A percentile compares a stretch with the other conserved stretches of the same genome.
phyloP scores from a whole-genome alignment of 2,113 vertebrate species.

The Centropus unirufus region DNA sequence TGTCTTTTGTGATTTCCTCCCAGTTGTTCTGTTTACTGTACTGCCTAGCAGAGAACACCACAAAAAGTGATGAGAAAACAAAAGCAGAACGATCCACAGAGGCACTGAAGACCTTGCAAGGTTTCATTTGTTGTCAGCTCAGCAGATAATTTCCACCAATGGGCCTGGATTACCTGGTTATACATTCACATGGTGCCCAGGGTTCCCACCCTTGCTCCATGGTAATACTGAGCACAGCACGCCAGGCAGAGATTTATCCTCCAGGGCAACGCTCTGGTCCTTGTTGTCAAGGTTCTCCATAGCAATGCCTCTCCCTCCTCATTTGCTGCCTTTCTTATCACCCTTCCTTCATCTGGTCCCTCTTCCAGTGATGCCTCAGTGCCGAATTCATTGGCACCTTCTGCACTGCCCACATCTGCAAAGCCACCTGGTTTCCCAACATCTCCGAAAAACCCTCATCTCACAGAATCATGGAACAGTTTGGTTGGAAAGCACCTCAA shows the following conservation, averaged over 20 bases:
- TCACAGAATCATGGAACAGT: no score
- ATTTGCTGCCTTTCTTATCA: not conserved
- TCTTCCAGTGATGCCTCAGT: not conserved
- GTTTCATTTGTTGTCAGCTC: not conserved
- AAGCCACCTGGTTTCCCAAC: not conserved
- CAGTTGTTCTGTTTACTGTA: not conserved
- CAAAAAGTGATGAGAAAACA: not conserved
- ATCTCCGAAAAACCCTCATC: not conserved
- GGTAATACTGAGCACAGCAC: not conserved
- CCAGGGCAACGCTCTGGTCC: not conserved
- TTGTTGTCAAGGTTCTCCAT: not conserved
- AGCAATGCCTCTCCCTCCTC: not conserved
- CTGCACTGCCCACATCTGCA: not conserved
- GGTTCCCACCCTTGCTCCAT: fast-evolving
- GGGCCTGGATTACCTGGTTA: not conserved
- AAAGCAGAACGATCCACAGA: not conserved
- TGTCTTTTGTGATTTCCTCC: not conserved
- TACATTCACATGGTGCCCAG: fast-evolving
- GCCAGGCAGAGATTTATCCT: not conserved
- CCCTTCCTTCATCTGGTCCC: not conserved
- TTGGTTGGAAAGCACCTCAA: no score
- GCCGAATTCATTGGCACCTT: fast-evolving
- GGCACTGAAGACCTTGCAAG: not conserved
- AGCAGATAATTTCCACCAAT: not conserved
- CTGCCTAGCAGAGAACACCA: not conserved